A percentile compares a stretch with the other conserved stretches of the same genome.
Evolutionary conservation across 2,113 vertebrate genomes (phyloP).

Genomic region (Dipodomys stephensi): DNA sequence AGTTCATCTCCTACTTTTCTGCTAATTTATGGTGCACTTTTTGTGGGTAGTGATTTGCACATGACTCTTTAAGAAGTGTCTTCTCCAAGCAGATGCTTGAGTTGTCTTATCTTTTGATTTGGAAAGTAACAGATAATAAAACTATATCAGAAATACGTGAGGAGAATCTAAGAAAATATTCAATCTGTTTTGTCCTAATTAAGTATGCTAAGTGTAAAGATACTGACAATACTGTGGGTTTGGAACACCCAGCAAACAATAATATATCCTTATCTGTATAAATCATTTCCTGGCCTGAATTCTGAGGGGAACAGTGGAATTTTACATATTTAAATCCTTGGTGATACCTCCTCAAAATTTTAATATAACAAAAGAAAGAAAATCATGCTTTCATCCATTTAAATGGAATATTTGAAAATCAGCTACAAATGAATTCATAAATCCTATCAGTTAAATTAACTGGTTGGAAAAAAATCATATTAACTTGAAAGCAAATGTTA

Average conservation of each 20-base stretch:
- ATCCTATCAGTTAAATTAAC: background rate
- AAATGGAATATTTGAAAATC: background rate
- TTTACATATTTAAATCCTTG: background rate
- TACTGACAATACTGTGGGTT: background rate
- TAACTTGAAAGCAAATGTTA: slow-evolving; percentile 41
- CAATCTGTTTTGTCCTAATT: background rate
- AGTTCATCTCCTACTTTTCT: background rate
- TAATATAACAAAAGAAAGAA: background rate
- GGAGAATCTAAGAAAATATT: background rate
- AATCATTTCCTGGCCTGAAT: slow-evolving; percentile 5
- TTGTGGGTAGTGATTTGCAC: background rate
- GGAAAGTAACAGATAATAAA: background rate
- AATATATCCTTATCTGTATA: background rate
- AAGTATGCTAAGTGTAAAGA: background rate
- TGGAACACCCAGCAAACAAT: background rate
- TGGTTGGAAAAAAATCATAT: slow-evolving; percentile 39
- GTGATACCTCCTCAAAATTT: background rate
- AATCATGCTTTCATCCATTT: background rate
- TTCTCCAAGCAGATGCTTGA: background rate
- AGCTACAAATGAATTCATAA: slow-evolving; percentile 14
- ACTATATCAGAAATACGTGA: background rate
- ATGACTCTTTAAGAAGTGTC: background rate
- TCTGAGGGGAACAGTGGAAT: background rate
- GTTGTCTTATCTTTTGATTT: background rate
- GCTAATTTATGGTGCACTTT: background rate